phyloP scores from a whole-genome alignment of 1,140 invertebrate genomes.

The Brachionus rubens region DNA sequence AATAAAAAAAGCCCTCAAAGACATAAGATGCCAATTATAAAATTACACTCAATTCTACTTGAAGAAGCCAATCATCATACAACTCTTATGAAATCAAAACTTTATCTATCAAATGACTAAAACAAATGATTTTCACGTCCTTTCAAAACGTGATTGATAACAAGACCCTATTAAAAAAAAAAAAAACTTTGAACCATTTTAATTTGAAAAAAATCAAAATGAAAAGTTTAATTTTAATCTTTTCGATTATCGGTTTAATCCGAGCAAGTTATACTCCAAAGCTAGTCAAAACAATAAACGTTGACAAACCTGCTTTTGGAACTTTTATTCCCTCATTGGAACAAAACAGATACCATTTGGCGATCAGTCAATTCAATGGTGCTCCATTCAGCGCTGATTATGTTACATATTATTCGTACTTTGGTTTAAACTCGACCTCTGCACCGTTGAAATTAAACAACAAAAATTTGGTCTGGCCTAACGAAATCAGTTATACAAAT shows the following conservation, averaged over 20 bases:
- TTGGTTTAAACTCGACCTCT: background rate
- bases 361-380: constrained; percentile 33
- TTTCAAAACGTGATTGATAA: background rate
- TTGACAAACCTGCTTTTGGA: constrained; percentile 29
- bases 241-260: background rate
- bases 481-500: constrained; percentile 29
- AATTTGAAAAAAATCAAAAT: too few relatives aligned
- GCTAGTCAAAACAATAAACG: background rate
- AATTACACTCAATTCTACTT: too few relatives aligned
- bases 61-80: too few relatives aligned
- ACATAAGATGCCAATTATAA: too few relatives aligned
- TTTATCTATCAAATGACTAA: too few relatives aligned
- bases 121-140: too few relatives aligned
- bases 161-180: background rate
- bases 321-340: background rate
- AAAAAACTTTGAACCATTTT: background rate
- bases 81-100: too few relatives aligned
- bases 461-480: constrained; percentile 38
- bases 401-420: constrained; percentile 34
- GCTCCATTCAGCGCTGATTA: constrained; percentile 23
- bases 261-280: background rate
- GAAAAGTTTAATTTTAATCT: background rate
- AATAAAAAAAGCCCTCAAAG: too few relatives aligned
- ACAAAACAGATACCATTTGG: constrained; percentile 6
- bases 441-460: background rate